Percentiles rank a stretch among this genome's conserved stretches.
These are phyloP conservation scores for Narcine bancroftii DNA, from an alignment of 2,113 vertebrate species.

Conservation along the genomic window DNA sequence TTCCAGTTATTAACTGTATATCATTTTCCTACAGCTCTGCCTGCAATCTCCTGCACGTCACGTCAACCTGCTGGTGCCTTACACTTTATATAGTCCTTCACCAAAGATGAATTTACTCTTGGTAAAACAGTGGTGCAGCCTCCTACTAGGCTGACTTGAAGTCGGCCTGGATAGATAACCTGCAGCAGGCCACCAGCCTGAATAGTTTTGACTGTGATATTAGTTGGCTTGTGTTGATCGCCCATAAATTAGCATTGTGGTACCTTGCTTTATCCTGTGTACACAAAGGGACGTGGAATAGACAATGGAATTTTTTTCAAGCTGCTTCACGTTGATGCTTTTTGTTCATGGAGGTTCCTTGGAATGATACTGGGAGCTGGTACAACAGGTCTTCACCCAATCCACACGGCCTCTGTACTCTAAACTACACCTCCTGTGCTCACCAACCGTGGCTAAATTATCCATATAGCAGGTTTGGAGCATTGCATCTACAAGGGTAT, in stretches of 20 bases:
- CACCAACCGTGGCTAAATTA: neutral
- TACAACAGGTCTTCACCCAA: neutral
- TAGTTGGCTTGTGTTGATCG: neutral
- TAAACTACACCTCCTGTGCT: neutral
- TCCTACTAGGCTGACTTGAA: neutral
- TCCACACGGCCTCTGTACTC: neutral
- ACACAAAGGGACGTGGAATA: neutral
- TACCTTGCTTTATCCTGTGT: neutral
- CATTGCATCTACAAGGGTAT: neutral
- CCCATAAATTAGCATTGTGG: no score
- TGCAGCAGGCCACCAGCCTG: neutral
- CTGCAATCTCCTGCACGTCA: neutral
- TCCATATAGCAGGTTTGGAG: neutral
- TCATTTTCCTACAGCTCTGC: neutral
- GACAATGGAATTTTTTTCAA: neutral
- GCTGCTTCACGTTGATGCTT: neutral
- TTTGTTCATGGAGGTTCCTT: neutral
- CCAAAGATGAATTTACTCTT: neutral
- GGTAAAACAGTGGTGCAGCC: neutral
- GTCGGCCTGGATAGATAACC: neutral
- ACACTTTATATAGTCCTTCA: neutral
- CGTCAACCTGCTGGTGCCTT: constrained; percentile 5
- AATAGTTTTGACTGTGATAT: neutral
- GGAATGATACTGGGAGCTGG: neutral
- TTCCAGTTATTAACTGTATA: neutral